Percentiles rank a stretch among this genome's conserved stretches.
Conservation (phyloP, 2,888 invertebrate genomes). For the Nemurella pictetii region DNA sequence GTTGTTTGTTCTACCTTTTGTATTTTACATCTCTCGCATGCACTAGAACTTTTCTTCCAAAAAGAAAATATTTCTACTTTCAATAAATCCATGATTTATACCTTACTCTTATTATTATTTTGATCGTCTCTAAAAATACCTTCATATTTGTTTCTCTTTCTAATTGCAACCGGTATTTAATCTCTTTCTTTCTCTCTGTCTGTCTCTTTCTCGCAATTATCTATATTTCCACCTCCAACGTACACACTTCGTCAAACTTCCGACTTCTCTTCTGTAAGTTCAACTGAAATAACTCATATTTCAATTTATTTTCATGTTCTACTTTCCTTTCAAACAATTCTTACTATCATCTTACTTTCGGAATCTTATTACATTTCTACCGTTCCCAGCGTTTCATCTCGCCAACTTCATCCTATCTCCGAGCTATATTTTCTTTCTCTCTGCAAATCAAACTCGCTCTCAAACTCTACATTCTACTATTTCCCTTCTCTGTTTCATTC, state of each 20-base stretch:
- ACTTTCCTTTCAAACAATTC: background rate
- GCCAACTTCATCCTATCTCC: slow-evolving; percentile 16
- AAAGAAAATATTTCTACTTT: slow-evolving; percentile 24
- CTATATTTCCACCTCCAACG: slow-evolving; percentile 9
- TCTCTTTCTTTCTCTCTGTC: slow-evolving; percentile 16
- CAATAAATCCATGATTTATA: slow-evolving; percentile 1
- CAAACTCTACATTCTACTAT: background rate
- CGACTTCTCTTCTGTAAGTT: background rate
- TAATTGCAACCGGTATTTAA: background rate
- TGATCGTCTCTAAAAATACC: background rate
- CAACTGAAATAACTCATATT: slow-evolving; percentile 18
- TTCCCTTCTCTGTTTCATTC: slow-evolving; percentile 26
- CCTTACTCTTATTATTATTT: slow-evolving; percentile 9
- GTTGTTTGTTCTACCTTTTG: background rate
- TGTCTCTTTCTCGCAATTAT: background rate
- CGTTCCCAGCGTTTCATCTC: slow-evolving; percentile 17
- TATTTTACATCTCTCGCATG: background rate
- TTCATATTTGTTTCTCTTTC: background rate
- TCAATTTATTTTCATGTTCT: slow-evolving; percentile 27
- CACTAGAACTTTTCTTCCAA: background rate
- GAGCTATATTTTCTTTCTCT: background rate
- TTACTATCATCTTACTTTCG: slow-evolving; percentile 21
- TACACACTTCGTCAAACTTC: background rate
- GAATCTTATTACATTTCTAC: slow-evolving; percentile 17
- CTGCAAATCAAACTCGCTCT: background rate